Evolutionary conservation across 2,888 invertebrate genomes (phyloP).

Genomic region (Acanthoscelides obtectus): DNA sequence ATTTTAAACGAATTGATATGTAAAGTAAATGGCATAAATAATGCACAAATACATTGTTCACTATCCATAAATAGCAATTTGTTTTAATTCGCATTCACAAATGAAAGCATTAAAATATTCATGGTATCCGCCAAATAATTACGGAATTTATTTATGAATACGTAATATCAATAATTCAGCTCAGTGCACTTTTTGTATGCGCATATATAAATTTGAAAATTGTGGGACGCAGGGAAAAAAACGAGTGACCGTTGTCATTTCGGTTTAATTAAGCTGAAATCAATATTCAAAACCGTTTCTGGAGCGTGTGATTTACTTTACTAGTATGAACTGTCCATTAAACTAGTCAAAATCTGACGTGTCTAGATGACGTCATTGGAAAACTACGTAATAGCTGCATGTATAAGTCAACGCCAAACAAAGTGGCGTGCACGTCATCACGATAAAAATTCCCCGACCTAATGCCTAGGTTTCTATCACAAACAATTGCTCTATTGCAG

Average conservation of each 20-base stretch:
- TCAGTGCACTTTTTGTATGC: not conserved
- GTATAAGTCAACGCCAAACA: too few relatives aligned
- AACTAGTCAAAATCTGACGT: too few relatives aligned
- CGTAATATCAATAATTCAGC: not conserved
- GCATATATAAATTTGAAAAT: not conserved
- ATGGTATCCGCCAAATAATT: slow-evolving; percentile 10
- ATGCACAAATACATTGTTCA: slow-evolving; percentile 11
- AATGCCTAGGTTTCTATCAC: too few relatives aligned
- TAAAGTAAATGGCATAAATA: slow-evolving; percentile 21
- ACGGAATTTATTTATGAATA: slow-evolving; percentile 1
- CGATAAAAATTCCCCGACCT: too few relatives aligned
- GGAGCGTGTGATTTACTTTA: too few relatives aligned
- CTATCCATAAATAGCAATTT: slow-evolving; percentile 10
- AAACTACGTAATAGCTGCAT: too few relatives aligned
- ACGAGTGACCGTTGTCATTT: not conserved
- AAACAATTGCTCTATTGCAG: too few relatives aligned
- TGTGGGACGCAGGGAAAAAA: not conserved
- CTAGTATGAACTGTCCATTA: too few relatives aligned
- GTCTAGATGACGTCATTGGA: too few relatives aligned
- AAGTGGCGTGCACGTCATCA: too few relatives aligned
- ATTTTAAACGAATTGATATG: slow-evolving; percentile 21
- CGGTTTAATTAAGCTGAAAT: not conserved
- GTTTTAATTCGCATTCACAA: slow-evolving; percentile 9
- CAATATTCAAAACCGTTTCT: not conserved
- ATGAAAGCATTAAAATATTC: slow-evolving; percentile 8